Base-by-base conservation (phyloP, 2,888 invertebrate genomes). In the Cheilosia vulpina region DNA sequence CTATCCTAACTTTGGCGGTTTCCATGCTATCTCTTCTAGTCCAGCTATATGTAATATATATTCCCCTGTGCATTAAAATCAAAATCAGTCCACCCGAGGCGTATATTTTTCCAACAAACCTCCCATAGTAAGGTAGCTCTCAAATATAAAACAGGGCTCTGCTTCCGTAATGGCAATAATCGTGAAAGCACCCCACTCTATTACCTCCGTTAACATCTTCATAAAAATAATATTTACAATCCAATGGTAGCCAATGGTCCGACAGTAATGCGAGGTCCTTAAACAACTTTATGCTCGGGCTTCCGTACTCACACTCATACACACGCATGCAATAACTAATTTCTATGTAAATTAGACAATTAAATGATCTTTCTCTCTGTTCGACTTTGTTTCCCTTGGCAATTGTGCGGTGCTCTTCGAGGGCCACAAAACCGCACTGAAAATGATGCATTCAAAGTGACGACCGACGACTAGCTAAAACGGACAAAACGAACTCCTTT, bases 301-400 rank as follows among this genome's bases (percentile, higher is more conserved):
- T 83, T 68, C 83, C 34, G 83, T 57, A 73, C 60, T 24, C 62
- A 0, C 21, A 3, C 62, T 13, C 27, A 53, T 21, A 27, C 52
- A 41, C 38, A 2, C 27, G n/a, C 38, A 27, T n/a, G 60, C 69
- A 73, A 62, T 55, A 83, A 83, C 73, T 76, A 75, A 85, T 85
- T 85, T 85, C 80, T 76, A 85, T 85, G 80, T 85, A 85, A 85
- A 85, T 85, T 76, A 85, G 84, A 66, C 71, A 76, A 71, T 84
- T 80, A 71, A 71, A 84, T 80, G 84, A 71, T 75, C 58, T 57
- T 31, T 55, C 38, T 58, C 52, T 9, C 27, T 13, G 13, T 11
- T 13, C 31, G 45, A 15, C 45, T 53, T 45, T 43, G 50, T 52
- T 63, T 78, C 63, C 69, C 45, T 62, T 62, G 15, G 34, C 47